These are phyloP conservation scores for Aphrophora alni DNA, from an alignment of 2,888 invertebrate genomes.

Conservation along the genomic window DNA sequence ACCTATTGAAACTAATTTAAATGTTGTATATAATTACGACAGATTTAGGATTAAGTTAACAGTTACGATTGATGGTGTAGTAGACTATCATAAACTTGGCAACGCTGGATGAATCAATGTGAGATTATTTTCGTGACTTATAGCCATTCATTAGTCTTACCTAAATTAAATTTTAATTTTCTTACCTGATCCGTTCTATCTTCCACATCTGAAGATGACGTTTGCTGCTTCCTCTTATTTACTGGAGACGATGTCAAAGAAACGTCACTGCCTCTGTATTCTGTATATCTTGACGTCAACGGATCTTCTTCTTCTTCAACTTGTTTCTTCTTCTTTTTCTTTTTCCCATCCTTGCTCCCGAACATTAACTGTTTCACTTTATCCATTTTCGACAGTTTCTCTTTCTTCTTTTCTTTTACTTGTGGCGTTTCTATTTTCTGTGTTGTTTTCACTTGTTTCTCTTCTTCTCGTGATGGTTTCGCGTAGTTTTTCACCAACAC, in stretches of 20 bases:
- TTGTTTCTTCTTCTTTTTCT: slow-evolving; percentile 35
- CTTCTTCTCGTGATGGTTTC: slow-evolving; percentile 15
- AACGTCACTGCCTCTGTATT: slow-evolving; percentile 61
- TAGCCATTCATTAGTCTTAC: too few relatives aligned
- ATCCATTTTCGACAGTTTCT: slow-evolving; percentile 34
- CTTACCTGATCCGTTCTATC: slow-evolving; percentile 32
- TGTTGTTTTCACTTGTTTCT: neutral
- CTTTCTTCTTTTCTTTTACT: slow-evolving; percentile 30
- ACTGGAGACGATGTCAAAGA: slow-evolving; percentile 32
- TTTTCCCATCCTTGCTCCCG: slow-evolving; percentile 29
- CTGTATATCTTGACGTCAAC: slow-evolving; percentile 64
- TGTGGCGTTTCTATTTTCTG: slow-evolving; percentile 13
- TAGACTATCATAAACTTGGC: too few relatives aligned
- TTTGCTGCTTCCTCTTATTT: slow-evolving; percentile 21
- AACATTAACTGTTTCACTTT: slow-evolving; percentile 37
- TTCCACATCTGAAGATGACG: slow-evolving; percentile 29
- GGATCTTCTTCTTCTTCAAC: slow-evolving; percentile 58
- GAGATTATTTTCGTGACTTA: too few relatives aligned
- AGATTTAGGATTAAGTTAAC: too few relatives aligned
- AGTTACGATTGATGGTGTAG: too few relatives aligned
- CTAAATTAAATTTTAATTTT: too few relatives aligned
- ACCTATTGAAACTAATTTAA: too few relatives aligned
- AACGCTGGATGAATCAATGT: too few relatives aligned
- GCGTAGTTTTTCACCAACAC: slow-evolving; percentile 31
- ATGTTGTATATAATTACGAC: too few relatives aligned